A percentile compares a stretch with the other conserved stretches of the same genome.
These are phyloP conservation scores for Pelosia muscerda DNA, from an alignment of 2,888 invertebrate genomes.

Conservation along the genomic window DNA sequence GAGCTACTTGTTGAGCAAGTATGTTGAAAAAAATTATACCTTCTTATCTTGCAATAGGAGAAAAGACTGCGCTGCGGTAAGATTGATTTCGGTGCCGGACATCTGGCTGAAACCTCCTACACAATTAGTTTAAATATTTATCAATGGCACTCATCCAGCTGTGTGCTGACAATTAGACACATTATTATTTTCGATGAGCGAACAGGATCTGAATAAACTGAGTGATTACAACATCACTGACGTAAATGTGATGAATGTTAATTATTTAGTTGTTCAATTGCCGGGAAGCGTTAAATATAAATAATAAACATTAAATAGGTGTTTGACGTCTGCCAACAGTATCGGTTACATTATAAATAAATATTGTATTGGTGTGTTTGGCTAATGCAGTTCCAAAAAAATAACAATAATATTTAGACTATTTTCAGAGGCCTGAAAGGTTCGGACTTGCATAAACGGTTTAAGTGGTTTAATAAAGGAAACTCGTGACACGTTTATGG, in stretches of 20 bases:
- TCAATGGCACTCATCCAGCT: background rate
- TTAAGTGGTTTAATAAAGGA: too few relatives aligned
- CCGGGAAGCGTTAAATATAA: conserved; percentile 6
- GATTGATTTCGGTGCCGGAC: background rate
- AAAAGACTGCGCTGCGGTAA: too few relatives aligned
- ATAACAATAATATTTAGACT: too few relatives aligned
- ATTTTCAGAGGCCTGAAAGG: too few relatives aligned
- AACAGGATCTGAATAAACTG: conserved; percentile 3
- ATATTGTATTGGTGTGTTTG: too few relatives aligned
- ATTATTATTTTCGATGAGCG: conserved; percentile 2
- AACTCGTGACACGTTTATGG: too few relatives aligned
- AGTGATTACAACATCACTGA: conserved; percentile 5
- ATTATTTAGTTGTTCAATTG: background rate
- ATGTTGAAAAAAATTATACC: too few relatives aligned
- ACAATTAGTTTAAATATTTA: background rate
- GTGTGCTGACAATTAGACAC: background rate
- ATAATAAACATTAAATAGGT: conserved; percentile 10
- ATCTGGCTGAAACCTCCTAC: background rate
- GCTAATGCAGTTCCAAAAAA: background rate
- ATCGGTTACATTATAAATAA: background rate
- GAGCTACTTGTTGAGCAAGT: too few relatives aligned
- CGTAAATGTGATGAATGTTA: background rate
- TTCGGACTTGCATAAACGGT: too few relatives aligned
- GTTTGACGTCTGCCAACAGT: background rate
- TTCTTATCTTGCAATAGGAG: too few relatives aligned